These are phyloP conservation scores for Acyrthosiphon pisum DNA, from an alignment of 1,140 invertebrate genomes.

Conservation along the genomic window DNA sequence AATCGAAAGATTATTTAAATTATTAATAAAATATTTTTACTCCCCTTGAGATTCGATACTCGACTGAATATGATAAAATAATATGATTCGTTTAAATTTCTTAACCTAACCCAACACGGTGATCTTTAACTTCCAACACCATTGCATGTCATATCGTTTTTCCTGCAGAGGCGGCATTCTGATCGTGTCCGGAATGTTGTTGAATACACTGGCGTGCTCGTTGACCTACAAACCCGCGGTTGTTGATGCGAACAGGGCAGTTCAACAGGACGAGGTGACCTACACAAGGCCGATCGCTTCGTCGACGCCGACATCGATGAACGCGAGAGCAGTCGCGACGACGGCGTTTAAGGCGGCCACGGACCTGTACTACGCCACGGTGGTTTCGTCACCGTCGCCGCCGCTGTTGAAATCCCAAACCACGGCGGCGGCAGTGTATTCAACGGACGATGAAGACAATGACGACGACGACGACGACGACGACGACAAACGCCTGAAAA, in stretches of 20 bases:
- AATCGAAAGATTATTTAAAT: too few relatives aligned
- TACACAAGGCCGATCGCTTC: neutral
- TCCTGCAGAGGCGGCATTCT: constrained; percentile 25
- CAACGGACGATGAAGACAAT: too few relatives aligned
- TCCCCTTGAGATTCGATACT: too few relatives aligned
- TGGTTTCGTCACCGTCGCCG: neutral
- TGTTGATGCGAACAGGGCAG: neutral
- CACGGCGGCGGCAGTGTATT: neutral
- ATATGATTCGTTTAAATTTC: too few relatives aligned
- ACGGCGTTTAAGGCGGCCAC: neutral
- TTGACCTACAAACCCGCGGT: neutral
- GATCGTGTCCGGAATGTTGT: constrained; percentile 35
- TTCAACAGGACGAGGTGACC: neutral
- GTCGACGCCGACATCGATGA: neutral
- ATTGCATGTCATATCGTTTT: neutral
- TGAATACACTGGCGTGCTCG: constrained; percentile 29
- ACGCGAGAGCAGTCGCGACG: neutral
- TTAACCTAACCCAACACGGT: too few relatives aligned
- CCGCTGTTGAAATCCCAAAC: neutral
- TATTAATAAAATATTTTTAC: too few relatives aligned
- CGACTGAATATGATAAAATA: too few relatives aligned
- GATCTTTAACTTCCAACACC: neutral
- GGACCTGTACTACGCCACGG: neutral
- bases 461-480: neutral
- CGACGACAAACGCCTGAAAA: neutral